Percentiles rank a stretch among this genome's conserved stretches.
These are phyloP conservation scores for Nephrotoma flavescens DNA, from an alignment of 2,888 invertebrate genomes.

Conservation along the genomic window DNA sequence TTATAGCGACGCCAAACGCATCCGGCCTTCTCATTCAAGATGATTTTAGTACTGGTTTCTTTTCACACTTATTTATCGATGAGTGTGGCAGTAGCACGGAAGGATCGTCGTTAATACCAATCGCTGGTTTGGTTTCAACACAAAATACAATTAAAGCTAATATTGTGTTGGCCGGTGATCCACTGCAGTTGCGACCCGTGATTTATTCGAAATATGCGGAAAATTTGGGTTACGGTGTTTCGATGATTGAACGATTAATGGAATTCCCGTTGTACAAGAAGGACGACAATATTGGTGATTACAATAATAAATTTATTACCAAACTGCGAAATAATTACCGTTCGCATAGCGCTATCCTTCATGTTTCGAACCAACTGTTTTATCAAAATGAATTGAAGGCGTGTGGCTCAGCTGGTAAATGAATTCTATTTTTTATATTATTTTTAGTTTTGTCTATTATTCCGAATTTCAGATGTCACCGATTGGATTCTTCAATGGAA, in stretches of 20 bases:
- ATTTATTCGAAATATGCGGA: constrained; percentile 28
- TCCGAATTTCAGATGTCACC: constrained; percentile 7
- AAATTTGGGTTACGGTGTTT: constrained; percentile 26
- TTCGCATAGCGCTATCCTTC: constrained; percentile 48
- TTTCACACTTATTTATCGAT: constrained; percentile 57
- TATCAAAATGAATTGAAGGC: constrained; percentile 48
- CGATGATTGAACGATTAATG: constrained; percentile 56
- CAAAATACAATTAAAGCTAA: constrained; percentile 24
- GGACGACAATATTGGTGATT: constrained; percentile 16
- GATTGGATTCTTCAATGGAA: constrained; percentile 27
- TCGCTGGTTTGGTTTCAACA: constrained; percentile 26
- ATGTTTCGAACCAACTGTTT: constrained; percentile 53
- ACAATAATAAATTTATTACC: constrained; percentile 47
- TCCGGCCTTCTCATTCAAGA: constrained; percentile 27
- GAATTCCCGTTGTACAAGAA: constrained; percentile 29
- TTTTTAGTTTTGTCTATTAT: neutral
- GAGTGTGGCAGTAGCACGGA: constrained; percentile 63
- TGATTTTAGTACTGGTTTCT: constrained; percentile 19
- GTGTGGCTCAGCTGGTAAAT: constrained; percentile 18
- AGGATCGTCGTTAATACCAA: constrained; percentile 48
- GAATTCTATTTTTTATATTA: neutral
- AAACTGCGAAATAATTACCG: constrained; percentile 63
- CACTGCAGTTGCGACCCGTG: constrained; percentile 54
- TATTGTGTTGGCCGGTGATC: constrained; percentile 58
- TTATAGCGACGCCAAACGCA: constrained; percentile 47